Evolutionary conservation across 2,888 invertebrate genomes (phyloP), one percentile per base, ranked within the genome.

Genomic region (Mythimna pallens): DNA sequence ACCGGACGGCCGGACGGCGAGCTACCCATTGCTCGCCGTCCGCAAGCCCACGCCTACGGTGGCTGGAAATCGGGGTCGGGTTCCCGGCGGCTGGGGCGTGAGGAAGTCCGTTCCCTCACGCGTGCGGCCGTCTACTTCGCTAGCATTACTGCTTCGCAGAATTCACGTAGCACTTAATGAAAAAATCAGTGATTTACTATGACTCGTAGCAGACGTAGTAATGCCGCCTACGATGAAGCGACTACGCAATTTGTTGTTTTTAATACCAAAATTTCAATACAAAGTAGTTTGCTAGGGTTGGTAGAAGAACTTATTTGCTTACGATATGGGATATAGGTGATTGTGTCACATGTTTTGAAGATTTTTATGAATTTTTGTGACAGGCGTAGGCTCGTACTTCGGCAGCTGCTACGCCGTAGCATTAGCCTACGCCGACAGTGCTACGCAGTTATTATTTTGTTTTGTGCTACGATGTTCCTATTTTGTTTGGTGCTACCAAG

Each of bases 341-440:
- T 47, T 1, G 30, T 30, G 30, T 30, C 30, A 54, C 10, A 54
- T 54, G 17, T 7, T 47, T 20, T 14, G 17, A 17, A 47, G 47
- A 47, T 47, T 47, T 47, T 17, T 12, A 14, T 47, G 14, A 47
- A 8, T 14, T 54, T 30, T 8, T 8, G 17, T 0, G 2, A 22
- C 22, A 20, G 34, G 6, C 9, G 10, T 55, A 55, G 54, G 10
- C 9, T 1, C 10, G 30, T 63, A 14, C 47, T 70, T 36, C 47
- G n/a, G 1, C 1, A 7, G 7, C 58, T 71, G 14, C 71, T 73
- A 73, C 52, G 52, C 2, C 68, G 80, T 78, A 78, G 79, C 73
- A 30, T 3, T 30, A 0, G 20, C 3, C 71, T 77, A 78, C 57
- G 52, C 20, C 50, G 70, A 62, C 78, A 66, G 66, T 34, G 61